Conservation (phyloP, 2,797 vertebrate genomes). For the Eulemur rubriventer region DNA sequence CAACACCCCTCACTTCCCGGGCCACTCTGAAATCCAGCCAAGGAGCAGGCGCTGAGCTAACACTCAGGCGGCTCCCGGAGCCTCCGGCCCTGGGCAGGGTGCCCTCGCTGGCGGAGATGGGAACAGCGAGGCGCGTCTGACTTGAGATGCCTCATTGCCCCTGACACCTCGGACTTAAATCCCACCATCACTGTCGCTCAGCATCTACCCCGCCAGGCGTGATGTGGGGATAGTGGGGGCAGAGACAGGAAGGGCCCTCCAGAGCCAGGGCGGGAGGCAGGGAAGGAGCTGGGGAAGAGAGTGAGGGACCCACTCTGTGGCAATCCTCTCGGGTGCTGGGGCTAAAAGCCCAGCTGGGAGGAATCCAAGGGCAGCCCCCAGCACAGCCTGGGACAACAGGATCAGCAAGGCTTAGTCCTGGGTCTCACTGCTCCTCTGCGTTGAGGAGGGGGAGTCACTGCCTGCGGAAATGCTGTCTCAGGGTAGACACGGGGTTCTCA, state of each 20-base stretch:
- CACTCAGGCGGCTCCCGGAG: not conserved
- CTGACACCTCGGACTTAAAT: constrained; percentile 56
- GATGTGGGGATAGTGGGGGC: not conserved
- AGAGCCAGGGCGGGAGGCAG: accelerated
- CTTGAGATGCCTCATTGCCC: constrained; percentile 31
- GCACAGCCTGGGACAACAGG: not conserved
- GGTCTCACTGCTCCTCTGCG: not conserved
- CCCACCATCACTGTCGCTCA: constrained; percentile 20
- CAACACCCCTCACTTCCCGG: not conserved
- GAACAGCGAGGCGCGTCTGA: not conserved
- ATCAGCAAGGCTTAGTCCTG: not conserved
- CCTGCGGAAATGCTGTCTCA: not conserved
- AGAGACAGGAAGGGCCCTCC: not conserved
- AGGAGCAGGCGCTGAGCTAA: not conserved
- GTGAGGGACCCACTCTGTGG: not conserved
- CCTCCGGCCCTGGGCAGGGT: constrained; percentile 25
- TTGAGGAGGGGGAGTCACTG: not conserved
- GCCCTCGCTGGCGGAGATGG: not conserved
- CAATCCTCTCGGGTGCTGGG: not conserved
- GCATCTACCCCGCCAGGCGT: not conserved
- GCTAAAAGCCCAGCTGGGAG: not conserved
- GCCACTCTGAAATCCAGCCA: not conserved
- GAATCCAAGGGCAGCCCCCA: not conserved
- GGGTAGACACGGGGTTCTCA: not conserved
- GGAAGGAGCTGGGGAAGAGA: not conserved